Conservation (phyloP, 2,797 vertebrate genomes). For the Lindbergichthys nudifrons region DNA sequence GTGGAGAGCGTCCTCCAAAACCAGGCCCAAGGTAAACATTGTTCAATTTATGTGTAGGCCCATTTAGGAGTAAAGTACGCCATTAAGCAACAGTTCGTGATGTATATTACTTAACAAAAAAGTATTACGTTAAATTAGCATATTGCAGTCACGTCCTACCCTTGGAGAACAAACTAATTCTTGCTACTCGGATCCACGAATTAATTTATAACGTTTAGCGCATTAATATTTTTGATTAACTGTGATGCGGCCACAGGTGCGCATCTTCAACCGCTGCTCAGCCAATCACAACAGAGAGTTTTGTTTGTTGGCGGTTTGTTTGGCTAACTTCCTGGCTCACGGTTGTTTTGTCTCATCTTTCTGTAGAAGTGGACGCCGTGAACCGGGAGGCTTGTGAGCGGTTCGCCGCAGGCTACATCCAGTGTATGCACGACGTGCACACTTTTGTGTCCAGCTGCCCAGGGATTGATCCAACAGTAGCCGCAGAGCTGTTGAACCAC, state of each 20-base stretch:
- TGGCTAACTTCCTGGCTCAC: neutral
- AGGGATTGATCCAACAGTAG: constrained; percentile 90
- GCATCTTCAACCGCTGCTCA: neutral
- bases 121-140: accelerated
- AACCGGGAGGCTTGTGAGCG: constrained; percentile 92
- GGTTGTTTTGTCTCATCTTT: neutral
- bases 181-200: neutral
- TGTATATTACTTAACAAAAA: accelerated
- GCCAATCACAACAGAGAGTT: constrained; percentile 52
- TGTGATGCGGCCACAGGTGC: constrained; percentile 43
- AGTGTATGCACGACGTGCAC: constrained; percentile 98
- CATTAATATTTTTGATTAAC: constrained; percentile 41
- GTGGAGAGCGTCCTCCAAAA: constrained; percentile 89
- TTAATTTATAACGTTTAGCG: neutral
- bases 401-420: constrained; percentile 96
- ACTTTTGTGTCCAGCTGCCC: constrained; percentile 94
- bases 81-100: neutral
- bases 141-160: neutral
- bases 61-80: neutral
- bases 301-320: neutral
- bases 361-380: constrained; percentile 85
- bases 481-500: constrained; percentile 93
- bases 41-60: neutral
- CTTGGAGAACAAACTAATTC: constrained; percentile 18
- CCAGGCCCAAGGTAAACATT: constrained; percentile 84